Conservation (phyloP, 1,140 invertebrate species). For the Lepidurus packardi region DNA sequence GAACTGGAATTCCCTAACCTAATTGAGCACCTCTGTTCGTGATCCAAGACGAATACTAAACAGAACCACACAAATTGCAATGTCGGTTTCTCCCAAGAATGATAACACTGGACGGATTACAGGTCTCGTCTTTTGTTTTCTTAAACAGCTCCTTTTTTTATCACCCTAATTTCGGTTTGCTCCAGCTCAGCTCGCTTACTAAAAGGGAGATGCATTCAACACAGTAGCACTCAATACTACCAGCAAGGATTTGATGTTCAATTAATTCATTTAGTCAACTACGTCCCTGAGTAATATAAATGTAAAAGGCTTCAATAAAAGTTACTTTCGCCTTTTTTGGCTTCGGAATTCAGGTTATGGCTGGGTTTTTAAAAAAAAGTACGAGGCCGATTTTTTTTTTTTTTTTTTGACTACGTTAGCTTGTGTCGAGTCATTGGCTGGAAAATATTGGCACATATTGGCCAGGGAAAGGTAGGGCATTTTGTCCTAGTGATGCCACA, state of each 20-base stretch:
- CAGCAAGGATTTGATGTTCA: no score
- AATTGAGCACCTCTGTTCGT: neutral
- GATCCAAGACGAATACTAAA: constrained; percentile 1
- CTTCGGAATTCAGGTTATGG: no score
- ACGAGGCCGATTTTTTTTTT: no score
- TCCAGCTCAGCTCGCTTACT: neutral
- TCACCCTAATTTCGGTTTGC: neutral
- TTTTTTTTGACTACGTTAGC: no score
- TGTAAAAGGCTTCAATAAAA: no score
- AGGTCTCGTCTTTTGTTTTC: constrained; percentile 9
- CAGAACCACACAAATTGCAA: neutral
- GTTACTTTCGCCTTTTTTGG: no score
- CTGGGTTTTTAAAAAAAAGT: no score
- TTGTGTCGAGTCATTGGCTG: no score
- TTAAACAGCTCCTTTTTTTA: neutral
- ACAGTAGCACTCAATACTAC: neutral
- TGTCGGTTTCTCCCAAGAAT: neutral
- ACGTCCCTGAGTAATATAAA: no score
- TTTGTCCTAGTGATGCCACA: neutral
- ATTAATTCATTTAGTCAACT: no score
- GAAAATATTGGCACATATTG: neutral
- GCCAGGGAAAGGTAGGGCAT: neutral
- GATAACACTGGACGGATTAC: constrained; percentile 10
- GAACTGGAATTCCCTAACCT: neutral
- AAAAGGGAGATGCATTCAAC: neutral